These are phyloP conservation scores for Anoplopoma fimbria DNA, from an alignment of 2,113 vertebrate species.

Conservation along the genomic window DNA sequence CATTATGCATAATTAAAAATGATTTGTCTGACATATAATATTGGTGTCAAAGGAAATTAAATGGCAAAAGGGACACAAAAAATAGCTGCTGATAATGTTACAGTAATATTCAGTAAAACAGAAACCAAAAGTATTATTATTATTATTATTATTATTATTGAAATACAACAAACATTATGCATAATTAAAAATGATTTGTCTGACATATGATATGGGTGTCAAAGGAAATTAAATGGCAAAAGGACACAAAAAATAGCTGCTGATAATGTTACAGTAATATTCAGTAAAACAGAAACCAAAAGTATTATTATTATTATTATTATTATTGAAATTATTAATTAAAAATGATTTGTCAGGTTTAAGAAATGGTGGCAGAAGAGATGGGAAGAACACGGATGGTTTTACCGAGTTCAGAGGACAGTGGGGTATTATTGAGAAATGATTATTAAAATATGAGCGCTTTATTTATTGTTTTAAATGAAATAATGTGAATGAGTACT, in stretches of 20 bases:
- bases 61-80: too few relatives aligned
- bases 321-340: too few relatives aligned
- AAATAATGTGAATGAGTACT: not conserved
- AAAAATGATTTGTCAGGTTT: too few relatives aligned
- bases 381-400: not conserved
- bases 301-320: not conserved
- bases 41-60: not conserved
- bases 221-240: too few relatives aligned
- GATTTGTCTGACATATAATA: not conserved
- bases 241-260: too few relatives aligned
- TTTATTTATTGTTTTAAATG: too few relatives aligned
- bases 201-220: too few relatives aligned
- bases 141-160: too few relatives aligned
- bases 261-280: not conserved
- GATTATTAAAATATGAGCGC: too few relatives aligned
- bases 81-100: too few relatives aligned
- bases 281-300: not conserved
- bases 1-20: not conserved
- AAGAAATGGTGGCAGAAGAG: not conserved
- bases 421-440: not conserved
- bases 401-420: not conserved
- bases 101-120: not conserved
- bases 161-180: too few relatives aligned
- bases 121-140: not conserved
- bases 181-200: too few relatives aligned